Conservation (phyloP, 1,140 invertebrate species). For the Trissolcus basalis region DNA sequence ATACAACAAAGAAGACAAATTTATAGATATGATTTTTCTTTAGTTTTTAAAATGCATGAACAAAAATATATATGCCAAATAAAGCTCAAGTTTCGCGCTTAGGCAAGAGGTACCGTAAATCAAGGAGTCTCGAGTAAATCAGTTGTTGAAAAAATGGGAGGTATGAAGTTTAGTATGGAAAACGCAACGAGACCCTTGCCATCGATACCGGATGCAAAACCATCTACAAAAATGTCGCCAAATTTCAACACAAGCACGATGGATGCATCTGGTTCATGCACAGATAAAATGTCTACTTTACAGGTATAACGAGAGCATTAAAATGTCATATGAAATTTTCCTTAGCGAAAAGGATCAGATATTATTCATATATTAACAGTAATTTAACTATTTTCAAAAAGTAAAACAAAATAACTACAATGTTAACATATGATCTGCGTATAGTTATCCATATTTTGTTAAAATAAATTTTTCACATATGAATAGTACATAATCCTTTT, state of each 20-base stretch:
- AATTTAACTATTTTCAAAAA: too few relatives aligned
- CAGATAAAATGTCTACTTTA: conserved; percentile 74
- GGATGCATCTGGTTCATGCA: conserved; percentile 53
- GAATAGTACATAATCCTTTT: too few relatives aligned
- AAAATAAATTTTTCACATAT: background rate
- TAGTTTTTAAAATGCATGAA: too few relatives aligned
- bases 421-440: too few relatives aligned
- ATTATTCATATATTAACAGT: too few relatives aligned
- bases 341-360: too few relatives aligned
- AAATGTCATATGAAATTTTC: too few relatives aligned
- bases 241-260: conserved; percentile 48
- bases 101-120: conserved; percentile 67
- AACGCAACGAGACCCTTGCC: conserved; percentile 64
- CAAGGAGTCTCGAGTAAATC: conserved; percentile 65
- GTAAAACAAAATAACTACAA: too few relatives aligned
- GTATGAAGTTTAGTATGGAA: conserved; percentile 62
- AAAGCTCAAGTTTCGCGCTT: conserved; percentile 68
- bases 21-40: too few relatives aligned
- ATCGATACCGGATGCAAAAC: conserved; percentile 59
- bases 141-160: conserved; percentile 66
- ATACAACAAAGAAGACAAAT: too few relatives aligned
- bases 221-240: conserved; percentile 48
- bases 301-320: conserved; percentile 60
- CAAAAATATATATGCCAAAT: conserved; percentile 47
- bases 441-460: too few relatives aligned